Conservation (phyloP, 2,888 invertebrate genomes). For the Clivina fossor region DNA sequence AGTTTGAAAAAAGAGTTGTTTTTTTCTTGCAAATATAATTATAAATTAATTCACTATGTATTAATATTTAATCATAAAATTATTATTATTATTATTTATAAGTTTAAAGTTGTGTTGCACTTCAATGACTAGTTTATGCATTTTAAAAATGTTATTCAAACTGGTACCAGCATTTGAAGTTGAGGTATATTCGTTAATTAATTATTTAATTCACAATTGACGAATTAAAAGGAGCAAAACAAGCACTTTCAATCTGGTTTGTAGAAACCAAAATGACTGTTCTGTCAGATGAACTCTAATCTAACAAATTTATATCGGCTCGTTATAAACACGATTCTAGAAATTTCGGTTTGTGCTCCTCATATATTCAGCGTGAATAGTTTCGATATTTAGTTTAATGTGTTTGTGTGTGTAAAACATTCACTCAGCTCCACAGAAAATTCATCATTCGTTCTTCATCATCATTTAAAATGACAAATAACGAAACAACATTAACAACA, state of each 20-base stretch:
- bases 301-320: neutral
- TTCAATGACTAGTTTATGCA: conserved; percentile 41
- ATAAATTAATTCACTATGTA: conserved; percentile 28
- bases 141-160: conserved; percentile 18
- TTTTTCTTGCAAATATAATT: too few species aligned
- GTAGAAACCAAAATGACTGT: neutral
- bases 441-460: conserved; percentile 17
- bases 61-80: conserved; percentile 32
- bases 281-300: conserved; percentile 4
- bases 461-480: conserved; percentile 12
- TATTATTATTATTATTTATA: conserved; percentile 39
- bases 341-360: conserved; percentile 12
- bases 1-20: conserved; percentile 29
- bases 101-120: conserved; percentile 42
- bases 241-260: neutral
- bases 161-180: conserved; percentile 22
- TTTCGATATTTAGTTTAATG: too few species aligned
- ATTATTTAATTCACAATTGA: conserved; percentile 7
- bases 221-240: conserved; percentile 18
- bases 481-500: conserved; percentile 28
- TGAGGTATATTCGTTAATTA: conserved; percentile 22
- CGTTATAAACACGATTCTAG: neutral
- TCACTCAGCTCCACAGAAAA: conserved; percentile 18
- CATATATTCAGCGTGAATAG: conserved; percentile 21
- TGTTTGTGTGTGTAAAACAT: conserved; percentile 27